Percentiles rank a stretch among this genome's conserved stretches.
Evolutionary conservation across 2,888 invertebrate species (phyloP).

Genomic region (Chymomyza procnemis): DNA sequence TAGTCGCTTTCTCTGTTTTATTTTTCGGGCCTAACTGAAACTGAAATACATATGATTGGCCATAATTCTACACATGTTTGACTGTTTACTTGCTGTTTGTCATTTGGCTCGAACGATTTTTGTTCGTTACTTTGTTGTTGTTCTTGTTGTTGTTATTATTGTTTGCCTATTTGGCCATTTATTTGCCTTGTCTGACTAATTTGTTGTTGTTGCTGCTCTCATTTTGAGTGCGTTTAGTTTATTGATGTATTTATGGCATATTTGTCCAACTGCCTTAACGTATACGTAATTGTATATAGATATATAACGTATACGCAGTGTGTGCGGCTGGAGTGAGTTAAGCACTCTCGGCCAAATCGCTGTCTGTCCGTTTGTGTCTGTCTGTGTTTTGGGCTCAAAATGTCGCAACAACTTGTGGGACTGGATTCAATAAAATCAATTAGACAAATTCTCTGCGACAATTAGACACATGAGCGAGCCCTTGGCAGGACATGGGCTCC

Average conservation of each 20-base stretch:
- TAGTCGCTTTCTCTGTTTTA: neutral
- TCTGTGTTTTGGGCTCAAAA: neutral
- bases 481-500: neutral
- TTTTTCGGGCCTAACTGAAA: neutral
- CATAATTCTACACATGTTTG: neutral
- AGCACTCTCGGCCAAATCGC: neutral
- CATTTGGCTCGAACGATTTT: neutral
- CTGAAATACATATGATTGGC: neutral
- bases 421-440: constrained; percentile 28
- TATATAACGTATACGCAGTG: neutral
- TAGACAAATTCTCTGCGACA: constrained; percentile 21
- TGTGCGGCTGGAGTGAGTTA: neutral
- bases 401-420: constrained; percentile 11
- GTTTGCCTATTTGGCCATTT: neutral
- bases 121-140: neutral
- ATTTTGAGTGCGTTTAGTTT: constrained; percentile 11
- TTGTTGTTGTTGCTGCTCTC: constrained; percentile 1
- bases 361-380: neutral
- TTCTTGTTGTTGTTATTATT: neutral
- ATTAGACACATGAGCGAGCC: neutral
- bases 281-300: neutral
- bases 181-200: constrained; percentile 4
- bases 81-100: neutral
- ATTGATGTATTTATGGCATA: constrained; percentile 24
- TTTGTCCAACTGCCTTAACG: constrained; percentile 9